A percentile compares a stretch with the other conserved stretches of the same genome.
These are phyloP conservation scores for Crotalus horridus DNA, from an alignment of 2,113 vertebrate genomes.

Conservation along the genomic window DNA sequence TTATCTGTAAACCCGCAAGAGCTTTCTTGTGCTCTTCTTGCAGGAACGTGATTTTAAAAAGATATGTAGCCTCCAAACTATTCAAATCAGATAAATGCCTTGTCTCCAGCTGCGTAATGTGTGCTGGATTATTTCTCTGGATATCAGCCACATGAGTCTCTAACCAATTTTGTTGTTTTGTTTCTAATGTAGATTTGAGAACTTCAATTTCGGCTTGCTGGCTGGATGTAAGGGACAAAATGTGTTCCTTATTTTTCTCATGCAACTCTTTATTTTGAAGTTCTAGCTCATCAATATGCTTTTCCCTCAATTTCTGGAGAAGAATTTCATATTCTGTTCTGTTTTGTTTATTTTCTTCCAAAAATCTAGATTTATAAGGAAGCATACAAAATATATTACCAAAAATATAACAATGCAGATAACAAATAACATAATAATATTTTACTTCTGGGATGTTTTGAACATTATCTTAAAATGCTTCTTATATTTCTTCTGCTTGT, in stretches of 20 bases:
- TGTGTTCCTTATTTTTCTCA: conserved; percentile 57
- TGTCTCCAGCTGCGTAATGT: conserved; percentile 73
- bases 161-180: conserved; percentile 64
- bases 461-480: too few species aligned
- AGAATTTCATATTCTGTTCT: conserved; percentile 69
- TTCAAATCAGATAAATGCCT: conserved; percentile 82
- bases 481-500: neutral
- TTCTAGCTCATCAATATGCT: conserved; percentile 64
- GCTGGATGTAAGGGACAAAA: conserved; percentile 51
- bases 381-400: conserved; percentile 7
- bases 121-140: conserved; percentile 69
- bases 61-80: conserved; percentile 79
- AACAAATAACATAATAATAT: neutral
- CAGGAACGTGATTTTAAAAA: conserved; percentile 79
- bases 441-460: neutral
- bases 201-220: conserved; percentile 64
- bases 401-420: neutral
- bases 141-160: conserved; percentile 71
- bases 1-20: conserved; percentile 68
- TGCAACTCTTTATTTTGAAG: conserved; percentile 57
- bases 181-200: conserved; percentile 61
- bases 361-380: conserved; percentile 71
- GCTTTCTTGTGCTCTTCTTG: conserved; percentile 65
- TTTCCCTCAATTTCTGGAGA: conserved; percentile 67
- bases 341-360: conserved; percentile 74